Conservation (phyloP, 2,797 vertebrate species). For the Dryobates pubescens region DNA sequence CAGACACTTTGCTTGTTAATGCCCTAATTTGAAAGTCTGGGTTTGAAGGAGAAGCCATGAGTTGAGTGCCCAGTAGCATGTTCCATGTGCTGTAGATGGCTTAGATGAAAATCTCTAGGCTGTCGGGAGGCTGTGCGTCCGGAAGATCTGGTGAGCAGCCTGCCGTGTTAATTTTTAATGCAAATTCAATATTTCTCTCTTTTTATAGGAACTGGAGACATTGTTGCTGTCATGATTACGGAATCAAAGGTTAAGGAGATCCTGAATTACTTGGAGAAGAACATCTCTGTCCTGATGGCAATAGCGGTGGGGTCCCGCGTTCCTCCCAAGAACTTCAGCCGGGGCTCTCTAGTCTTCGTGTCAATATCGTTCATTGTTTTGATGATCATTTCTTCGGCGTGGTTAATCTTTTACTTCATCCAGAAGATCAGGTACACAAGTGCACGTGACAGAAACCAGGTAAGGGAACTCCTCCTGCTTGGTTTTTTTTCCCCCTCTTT, state of each 20-base stretch:
- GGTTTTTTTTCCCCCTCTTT: background rate
- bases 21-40: background rate
- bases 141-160: background rate
- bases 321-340: constrained; percentile 88
- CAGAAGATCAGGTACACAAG: constrained; percentile 96
- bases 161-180: background rate
- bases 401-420: constrained; percentile 99
- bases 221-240: constrained; percentile 96
- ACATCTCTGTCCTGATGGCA: constrained; percentile 91
- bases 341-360: constrained; percentile 94
- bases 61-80: background rate
- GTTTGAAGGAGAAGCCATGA: background rate
- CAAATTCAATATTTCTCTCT: constrained; percentile 30
- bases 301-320: constrained; percentile 89
- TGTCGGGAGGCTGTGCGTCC: background rate
- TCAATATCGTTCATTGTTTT: constrained; percentile 97
- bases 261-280: constrained; percentile 90
- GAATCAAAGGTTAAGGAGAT: constrained; percentile 93
- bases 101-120: background rate
- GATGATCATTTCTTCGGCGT: constrained; percentile 96
- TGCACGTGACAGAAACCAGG: constrained; percentile 93
- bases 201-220: constrained; percentile 91
- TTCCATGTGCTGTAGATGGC: background rate
- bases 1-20: background rate
- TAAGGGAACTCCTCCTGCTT: constrained; percentile 53